Base-by-base conservation (phyloP, 1,140 invertebrate species). In the Meloidogyne exigua region DNA sequence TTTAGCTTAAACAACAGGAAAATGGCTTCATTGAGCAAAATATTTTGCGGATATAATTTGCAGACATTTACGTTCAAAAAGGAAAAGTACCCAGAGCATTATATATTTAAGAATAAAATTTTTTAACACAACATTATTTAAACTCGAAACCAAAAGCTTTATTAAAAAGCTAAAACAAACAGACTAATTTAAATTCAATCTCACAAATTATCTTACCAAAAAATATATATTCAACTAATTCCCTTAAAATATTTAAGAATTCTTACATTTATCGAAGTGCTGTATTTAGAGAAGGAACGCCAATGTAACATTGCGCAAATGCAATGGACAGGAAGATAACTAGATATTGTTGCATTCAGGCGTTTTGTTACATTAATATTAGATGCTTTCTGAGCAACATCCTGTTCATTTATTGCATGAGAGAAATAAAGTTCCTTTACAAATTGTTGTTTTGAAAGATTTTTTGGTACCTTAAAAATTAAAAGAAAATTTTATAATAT, bases 271-370 rank as follows among this genome's bases (percentile, higher is more conserved):
- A 80, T 80, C 10, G 44, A 42, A 25, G 89, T 94, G 88, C 94
- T 94, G 85, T 99, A 93, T 89, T 97, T 97, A 0, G 94, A 93
- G 86, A 98, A 98, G 5, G 95, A 94, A 83, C 95, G 89, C 32
- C 93, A 96, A 88, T 96, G 96, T 0, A 99, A 89, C 18, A 98
- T 88, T 84, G 98, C 95, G 88, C 96, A 94, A 76, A 99, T 96
- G 87, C 95, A 98, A 88, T 99, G 95, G 28, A 98, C 93, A 0
- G 95, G 95, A 73, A 99, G 88, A 89, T 96, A 98, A 23, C 95
- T 95, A 2, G 91, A 91, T 73, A 96, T 93, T 76, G 92, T 92
- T 25, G 92, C 93, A 88, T 93, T 96, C 9, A 98, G 89, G 85
- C 92, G 92, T 0, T 91, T 90, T 0, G 95, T 98, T 0, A 98